Evolutionary conservation across 2,797 vertebrate genomes (phyloP), one percentile per base, ranked within the genome.

Genomic region (Tapera naevia): DNA sequence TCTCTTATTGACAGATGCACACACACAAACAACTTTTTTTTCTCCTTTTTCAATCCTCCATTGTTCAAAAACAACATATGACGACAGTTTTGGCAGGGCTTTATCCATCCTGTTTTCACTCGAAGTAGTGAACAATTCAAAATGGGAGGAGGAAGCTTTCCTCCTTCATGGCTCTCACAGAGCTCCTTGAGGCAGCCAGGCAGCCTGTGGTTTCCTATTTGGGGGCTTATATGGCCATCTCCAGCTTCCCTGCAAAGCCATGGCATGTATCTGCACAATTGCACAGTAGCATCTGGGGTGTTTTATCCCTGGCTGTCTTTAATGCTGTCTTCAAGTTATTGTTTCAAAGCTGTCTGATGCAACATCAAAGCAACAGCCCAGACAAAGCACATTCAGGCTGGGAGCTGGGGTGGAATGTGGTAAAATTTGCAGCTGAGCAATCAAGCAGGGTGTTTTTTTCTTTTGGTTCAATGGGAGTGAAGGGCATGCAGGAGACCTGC

Each of bases 331-430:
- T 93, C 79, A 57, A 61, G 57, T 72, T 53, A 83, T 65, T 92
- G 81, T 91, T 71, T 80, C 73, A 66, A 37, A 86, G 70, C 58
- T 86, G 53, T 88, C 75, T 83, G 81, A 58, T 71, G 81, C 76
- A 85, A 95, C 80, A 90, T 89, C 32, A 88, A 91, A 91, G 91
- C 64, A 76, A 80, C 58, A 84, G 80, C 85, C n/a, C 62, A 89
- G 87, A 95, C 87, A 96, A 95, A 94, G 90, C 85, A 89, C 66
- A 91, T 92, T 94, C 93, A 96, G 86, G 61, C 85, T 83, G 93
- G 88, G 91, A 95, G 85, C 92, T 94, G 57, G 79, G 76, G 64
- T 94, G 91, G 95, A 95, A 97, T 97, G 84, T 82, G 23, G 72
- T 39, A 92, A 91, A 85, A 88, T 90, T 45, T 64, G 91, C 93